phyloP scores from a whole-genome alignment of 2,113 vertebrate species.

The Oreotragus oreotragus region DNA sequence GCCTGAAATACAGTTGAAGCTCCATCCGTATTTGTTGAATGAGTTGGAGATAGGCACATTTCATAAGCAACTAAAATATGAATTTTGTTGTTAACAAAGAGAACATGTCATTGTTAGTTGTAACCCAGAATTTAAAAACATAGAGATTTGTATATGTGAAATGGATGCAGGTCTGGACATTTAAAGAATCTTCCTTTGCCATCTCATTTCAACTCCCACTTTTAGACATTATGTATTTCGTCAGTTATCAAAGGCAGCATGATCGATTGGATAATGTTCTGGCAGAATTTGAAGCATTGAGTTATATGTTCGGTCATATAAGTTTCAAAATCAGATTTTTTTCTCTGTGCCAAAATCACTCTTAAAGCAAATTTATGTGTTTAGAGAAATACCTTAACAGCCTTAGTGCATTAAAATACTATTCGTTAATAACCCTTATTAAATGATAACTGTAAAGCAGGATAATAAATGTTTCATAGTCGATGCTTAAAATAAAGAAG shows the following conservation, averaged over 20 bases:
- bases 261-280: not conserved
- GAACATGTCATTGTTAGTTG: not conserved
- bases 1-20: not conserved
- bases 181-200: not conserved
- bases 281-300: not conserved
- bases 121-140: not conserved
- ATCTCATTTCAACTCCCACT: not conserved
- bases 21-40: not conserved
- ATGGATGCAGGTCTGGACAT: not conserved
- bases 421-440: constrained; percentile 43
- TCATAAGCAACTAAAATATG: not conserved
- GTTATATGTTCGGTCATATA: not conserved
- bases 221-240: not conserved
- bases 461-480: constrained; percentile 52
- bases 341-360: not conserved
- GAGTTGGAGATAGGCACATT: not conserved
- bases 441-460: constrained; percentile 56
- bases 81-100: not conserved
- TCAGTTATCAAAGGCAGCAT: not conserved
- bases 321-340: constrained; percentile 21
- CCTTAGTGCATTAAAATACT: constrained; percentile 51
- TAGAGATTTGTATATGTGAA: not conserved
- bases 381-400: constrained; percentile 50
- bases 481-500: constrained; percentile 23
- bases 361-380: constrained; percentile 43